Evolutionary conservation across 2,797 vertebrate species (phyloP), one percentile per base, ranked within the genome.

Genomic region (Pipistrellus kuhlii): DNA sequence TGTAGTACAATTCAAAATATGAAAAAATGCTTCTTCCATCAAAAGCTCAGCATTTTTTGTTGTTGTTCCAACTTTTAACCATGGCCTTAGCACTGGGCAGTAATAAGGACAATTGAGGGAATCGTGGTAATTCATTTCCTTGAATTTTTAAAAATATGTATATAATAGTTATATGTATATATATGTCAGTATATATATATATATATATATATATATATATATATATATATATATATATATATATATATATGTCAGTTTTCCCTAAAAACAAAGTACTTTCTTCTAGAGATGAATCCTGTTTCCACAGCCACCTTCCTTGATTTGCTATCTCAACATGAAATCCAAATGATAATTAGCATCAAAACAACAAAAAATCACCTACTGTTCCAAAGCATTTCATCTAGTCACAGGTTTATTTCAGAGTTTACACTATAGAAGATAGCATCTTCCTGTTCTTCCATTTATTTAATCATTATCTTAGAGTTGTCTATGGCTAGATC

Each of bases 301-400:
- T 93, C 38, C n/a, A 11, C 69, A 91, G 41, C 5, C 75, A 76
- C 59, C 44, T n/a, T 51, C 12, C 38, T 90, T 88, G 64, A 80
- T 89, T 94, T 94, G 18, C 23, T 87, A 62, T 38, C n/a, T 95
- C 51, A 57, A 6, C 41, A 72, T 72, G 23, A 72, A 32, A n/a
- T 71, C 35, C 4, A 78, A 82, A 13, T 51, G 18, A 27, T 72
- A 85, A 75, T 55, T 64, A 51, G 3, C 48, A 68, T 20, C 11
- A 77, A 84, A 69, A 41, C 21, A 55, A 23, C 53, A 55, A 55
- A 55, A 77, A 82, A 35, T 18, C 1, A 62, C 21, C 41, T 73
- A 21, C 48, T 68, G 4, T 57, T 81, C 46, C 32, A 44, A 78
- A 55, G 15, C 13, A 11, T 66, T 69, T 72, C 32, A 44, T 44